Percentiles rank a stretch among this genome's conserved stretches.
Evolutionary conservation across 2,797 vertebrate species (phyloP).

Genomic region (Martes flavigula): DNA sequence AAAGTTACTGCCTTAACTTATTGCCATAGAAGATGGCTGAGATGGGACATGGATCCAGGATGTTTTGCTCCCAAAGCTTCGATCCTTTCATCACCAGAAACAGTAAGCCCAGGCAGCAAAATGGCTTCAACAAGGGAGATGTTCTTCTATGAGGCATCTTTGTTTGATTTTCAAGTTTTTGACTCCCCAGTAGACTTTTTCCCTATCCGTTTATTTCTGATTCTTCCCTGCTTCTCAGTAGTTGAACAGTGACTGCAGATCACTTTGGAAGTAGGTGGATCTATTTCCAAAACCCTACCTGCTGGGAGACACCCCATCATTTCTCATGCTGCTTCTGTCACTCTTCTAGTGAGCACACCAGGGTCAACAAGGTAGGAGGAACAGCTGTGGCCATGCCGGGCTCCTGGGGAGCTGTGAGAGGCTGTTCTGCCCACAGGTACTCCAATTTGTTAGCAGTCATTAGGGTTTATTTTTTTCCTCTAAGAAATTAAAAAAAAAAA

Average conservation of each 20-base stretch:
- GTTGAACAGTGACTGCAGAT: neutral
- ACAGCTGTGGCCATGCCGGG: neutral
- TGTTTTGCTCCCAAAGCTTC: neutral
- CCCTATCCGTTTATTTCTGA: conserved; percentile 15
- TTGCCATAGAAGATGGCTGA: neutral
- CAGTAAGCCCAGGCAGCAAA: neutral
- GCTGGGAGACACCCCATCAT: conserved; percentile 7
- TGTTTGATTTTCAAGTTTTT: neutral
- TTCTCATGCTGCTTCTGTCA: conserved; percentile 13
- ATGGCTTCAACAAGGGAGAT: neutral
- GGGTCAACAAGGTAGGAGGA: neutral
- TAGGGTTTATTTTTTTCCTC: neutral
- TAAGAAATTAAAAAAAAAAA: neutral
- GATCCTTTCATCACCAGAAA: neutral
- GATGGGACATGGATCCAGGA: neutral
- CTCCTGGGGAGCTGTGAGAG: neutral
- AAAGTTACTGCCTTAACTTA: neutral
- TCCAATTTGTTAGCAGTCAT: neutral
- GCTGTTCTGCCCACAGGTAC: neutral
- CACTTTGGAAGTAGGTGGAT: conserved; percentile 38
- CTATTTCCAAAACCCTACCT: conserved; percentile 59
- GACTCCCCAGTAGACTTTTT: neutral
- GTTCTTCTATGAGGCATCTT: neutral
- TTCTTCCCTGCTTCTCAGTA: neutral
- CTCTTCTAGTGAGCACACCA: neutral